Base-by-base conservation (phyloP, 2,888 invertebrate species). In the Ormyrus pomaceus region DNA sequence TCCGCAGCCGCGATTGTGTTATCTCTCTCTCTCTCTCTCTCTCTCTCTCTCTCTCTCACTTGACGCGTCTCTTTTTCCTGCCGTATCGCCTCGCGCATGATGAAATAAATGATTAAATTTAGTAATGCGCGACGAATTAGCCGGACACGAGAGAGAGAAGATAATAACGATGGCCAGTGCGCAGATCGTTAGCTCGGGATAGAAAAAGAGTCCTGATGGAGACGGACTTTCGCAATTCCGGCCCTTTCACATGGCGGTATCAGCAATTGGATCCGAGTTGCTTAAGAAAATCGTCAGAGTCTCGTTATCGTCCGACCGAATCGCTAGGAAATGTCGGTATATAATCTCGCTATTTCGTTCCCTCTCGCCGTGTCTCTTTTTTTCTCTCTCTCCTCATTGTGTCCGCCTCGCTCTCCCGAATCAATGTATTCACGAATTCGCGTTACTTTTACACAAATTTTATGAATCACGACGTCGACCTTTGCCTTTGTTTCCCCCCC, bases 1-100 rank as follows among this genome's bases (percentile, higher is more conserved):
- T 48, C 45, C 4, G 8, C 77, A 69, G 79, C 79, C 62, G 56
- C 74, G 80, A 81, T 82, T 82, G 82, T 82, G 79, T 78, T 77
- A 62, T 62, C 65, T 51, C 34, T 56, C 6, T 9, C 19, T 19
- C 19, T 19, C 19, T 19, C 6, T 9, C 19, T 19, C 19, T 19
- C 19, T 19, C 19, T 19, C 19, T 19, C 19, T 19, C 13, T 13
- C 19, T 19, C 19, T 19, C 19, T 19, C 19, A 1, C 19, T 19
- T 19, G 19, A 2, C 1, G 19, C 19, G 19, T 19, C 19, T 19
- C 19, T 19, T 19, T 19, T 19, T 19, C 19, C 19, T 19, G 19
- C 19, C 19, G 19, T 11, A 46, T 11, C 34, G 51, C 13, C 53
- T 51, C 19, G 19, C 55, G 64, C 53, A 72, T 72, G 72, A 73